Base-by-base conservation (phyloP, 2,797 vertebrate species). In the Lophotriccus pileatus region DNA sequence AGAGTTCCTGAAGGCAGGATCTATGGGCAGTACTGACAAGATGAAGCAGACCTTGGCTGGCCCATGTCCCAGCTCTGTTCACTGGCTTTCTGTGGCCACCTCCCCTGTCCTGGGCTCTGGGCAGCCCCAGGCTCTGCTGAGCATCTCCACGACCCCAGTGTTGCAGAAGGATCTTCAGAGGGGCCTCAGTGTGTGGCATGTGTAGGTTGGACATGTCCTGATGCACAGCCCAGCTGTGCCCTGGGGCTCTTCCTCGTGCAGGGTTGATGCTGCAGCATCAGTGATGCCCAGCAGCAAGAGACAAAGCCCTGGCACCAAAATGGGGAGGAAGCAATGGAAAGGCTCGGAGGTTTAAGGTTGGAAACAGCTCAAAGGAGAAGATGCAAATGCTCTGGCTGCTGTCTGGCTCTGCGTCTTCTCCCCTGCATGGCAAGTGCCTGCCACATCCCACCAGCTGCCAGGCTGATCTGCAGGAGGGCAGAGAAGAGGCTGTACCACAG, bases 311-410 rank as follows among this genome's bases (percentile, higher is more conserved):
- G 73, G 52, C 64, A 88, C 9, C 34, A 44, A n/a, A 74, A 41
- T 5, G 13, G 14, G 50, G 32, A 78, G 23, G 28, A 70, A 47
- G 18, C 0, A 0, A 41, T 47, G 52, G n/a, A 59, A 77, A 56
- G 4, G 10, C 69, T 84, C 39, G 5, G 41, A 7, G 14, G 12
- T 77, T 62, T 46, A 63, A 59, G 25, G 58, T 2, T 75, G 59
- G 70, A 72, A 87, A 68, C 15, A 27, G n/a, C 60, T 86, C 76
- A 84, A 30, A 95, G 63, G 41, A 84, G 47, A 56, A 89, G 24
- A 55, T 6, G 4, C 36, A 87, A 94, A 86, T 88, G 37, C 23
- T 94, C 34, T 86, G 77, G 49, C 44, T 88, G 75, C 41, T 82
- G 12, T 12, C n/a, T 43, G 76, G 36, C n/a, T 64, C 79, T 87